Evolutionary conservation across 2,113 vertebrate species (phyloP), one percentile per base, ranked within the genome.

Genomic region (Mirza zaza): DNA sequence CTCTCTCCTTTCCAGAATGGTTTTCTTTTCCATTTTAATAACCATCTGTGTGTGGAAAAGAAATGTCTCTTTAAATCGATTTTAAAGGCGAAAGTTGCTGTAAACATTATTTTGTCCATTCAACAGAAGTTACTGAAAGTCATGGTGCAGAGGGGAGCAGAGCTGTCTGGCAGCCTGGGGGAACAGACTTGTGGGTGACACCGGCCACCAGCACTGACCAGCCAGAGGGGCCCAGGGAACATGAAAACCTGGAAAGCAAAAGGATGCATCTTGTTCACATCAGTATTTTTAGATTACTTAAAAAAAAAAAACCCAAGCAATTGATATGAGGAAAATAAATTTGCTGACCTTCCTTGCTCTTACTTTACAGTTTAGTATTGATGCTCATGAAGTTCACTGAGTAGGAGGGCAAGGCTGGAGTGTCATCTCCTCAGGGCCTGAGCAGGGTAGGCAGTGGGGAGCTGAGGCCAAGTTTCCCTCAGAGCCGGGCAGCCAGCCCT

Each of bases 31-130:
- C 71, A 48, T 55, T 55, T 42, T 34, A 93, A 81, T 71, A 36
- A 83, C 48, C 55, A 86, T 29, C 83, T 90, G 42, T 82, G n/a
- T 87, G 70, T 93, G 57, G 36, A 93, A 87, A 95, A 87, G 80
- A 90, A 88, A 79, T 81, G 27, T 75, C 83, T 57, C 85, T 65
- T 67, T 83, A 71, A 93, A 87, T 83, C 79, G 57, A 87, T 75
- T 86, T 80, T 63, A 76, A 91, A 90, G n/a, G 67, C 11, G 36
- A 59, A 87, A 48, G 25, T 85, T 65, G 71, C 79, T 23, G 25
- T 57, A 61, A 84, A 87, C 32, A 21, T 77, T 34, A 25, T 81
- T 83, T 93, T 90, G 55, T 73, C 87, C 48, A 70, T 86, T 61
- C 27, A 15, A 27, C 29, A 34, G 32, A 86, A 80, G 59, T 61